Conservation (phyloP, 2,113 vertebrate genomes). For the Callaeas wilsoni region DNA sequence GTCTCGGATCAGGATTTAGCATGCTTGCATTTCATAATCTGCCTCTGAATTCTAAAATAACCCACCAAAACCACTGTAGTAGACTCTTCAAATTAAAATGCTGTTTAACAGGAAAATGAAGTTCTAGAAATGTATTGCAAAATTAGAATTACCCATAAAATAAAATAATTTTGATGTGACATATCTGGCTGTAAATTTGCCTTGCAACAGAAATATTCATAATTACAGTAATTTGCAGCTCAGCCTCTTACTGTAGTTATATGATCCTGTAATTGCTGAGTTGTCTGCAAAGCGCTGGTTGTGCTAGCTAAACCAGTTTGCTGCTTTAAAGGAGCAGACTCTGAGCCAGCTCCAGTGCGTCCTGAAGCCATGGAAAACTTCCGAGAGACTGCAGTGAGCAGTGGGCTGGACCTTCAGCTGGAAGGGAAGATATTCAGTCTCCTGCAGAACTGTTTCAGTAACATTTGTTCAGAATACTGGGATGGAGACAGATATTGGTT, state of each 20-base stretch:
- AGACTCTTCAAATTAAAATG: conserved; percentile 50
- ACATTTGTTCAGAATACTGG: not conserved
- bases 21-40: conserved; percentile 16
- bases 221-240: conserved; percentile 65
- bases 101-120: conserved; percentile 60
- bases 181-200: conserved; percentile 60
- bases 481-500: not conserved
- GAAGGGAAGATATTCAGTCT: not conserved
- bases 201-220: conserved; percentile 58
- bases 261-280: conserved; percentile 54
- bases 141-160: conserved; percentile 59
- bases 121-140: conserved; percentile 46
- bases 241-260: conserved; percentile 52
- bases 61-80: not conserved
- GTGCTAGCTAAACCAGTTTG: conserved; percentile 64
- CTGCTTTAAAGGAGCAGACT: conserved; percentile 32
- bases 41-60: conserved; percentile 24
- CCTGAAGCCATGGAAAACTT: conserved; percentile 41
- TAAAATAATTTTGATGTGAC: conserved; percentile 55
- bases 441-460: not conserved
- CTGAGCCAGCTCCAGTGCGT: not conserved
- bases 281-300: conserved; percentile 46
- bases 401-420: not conserved
- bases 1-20: not conserved
- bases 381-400: not conserved